Percentiles rank a stretch among this genome's conserved stretches.
These are phyloP conservation scores for Xenopus laevis DNA, from an alignment of 2,113 vertebrate genomes.

Conservation along the genomic window DNA sequence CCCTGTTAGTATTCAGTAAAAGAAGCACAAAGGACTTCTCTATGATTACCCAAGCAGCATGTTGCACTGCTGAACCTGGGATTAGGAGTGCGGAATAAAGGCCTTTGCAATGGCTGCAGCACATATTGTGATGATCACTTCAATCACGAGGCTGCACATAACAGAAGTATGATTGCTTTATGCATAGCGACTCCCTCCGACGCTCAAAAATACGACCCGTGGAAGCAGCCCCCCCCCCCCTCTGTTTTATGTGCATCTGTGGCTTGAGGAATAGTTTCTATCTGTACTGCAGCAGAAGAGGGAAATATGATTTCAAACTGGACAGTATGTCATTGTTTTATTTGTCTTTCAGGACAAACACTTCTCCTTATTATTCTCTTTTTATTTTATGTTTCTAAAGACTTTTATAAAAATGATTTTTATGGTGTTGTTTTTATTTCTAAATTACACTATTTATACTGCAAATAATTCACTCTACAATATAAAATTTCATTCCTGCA, in stretches of 20 bases:
- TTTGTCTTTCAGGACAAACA: too few relatives aligned
- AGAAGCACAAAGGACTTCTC: slow-evolving; percentile 24
- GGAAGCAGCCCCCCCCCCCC: neutral
- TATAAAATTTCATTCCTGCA: too few relatives aligned
- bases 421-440: too few relatives aligned
- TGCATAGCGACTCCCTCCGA: slow-evolving; percentile 17
- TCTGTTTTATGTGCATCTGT: slow-evolving; percentile 9
- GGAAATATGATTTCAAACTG: too few relatives aligned
- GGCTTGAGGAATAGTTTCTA: slow-evolving; percentile 30
- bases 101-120: slow-evolving; percentile 14
- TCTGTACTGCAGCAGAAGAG: slow-evolving; percentile 23
- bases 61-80: slow-evolving; percentile 39
- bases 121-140: slow-evolving; percentile 37
- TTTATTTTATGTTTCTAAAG: too few relatives aligned
- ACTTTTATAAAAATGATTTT: too few relatives aligned
- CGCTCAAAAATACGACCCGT: slow-evolving; percentile 7
- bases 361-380: too few relatives aligned
- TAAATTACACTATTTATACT: too few relatives aligned
- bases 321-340: too few relatives aligned
- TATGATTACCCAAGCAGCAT: slow-evolving; percentile 24
- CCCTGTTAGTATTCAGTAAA: slow-evolving; percentile 14
- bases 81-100: slow-evolving; percentile 41
- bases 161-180: slow-evolving; percentile 40
- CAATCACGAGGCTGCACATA: slow-evolving; percentile 19
- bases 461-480: too few relatives aligned